Base-by-base conservation (phyloP, 2,888 invertebrate genomes). In the Hedya salicella region DNA sequence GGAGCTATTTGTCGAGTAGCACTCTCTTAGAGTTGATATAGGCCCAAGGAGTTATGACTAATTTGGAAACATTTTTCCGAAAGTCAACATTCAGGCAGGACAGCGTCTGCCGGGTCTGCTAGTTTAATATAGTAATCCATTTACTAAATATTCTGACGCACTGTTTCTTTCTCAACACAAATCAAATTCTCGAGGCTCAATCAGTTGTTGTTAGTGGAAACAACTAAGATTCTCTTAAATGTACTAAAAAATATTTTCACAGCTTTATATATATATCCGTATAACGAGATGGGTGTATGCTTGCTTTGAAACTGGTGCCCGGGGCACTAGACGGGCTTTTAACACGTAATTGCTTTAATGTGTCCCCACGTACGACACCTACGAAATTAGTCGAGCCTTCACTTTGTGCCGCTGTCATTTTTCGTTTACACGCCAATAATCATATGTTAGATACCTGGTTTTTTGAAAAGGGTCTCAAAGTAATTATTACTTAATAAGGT, bases 341-440 rank as follows among this genome's bases (percentile, higher is more conserved):
- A 91, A 85, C 87, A 86, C 79, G 78, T 90, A 91, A 90, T 91
- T 88, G 86, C 81, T 83, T 91, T 89, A 89, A 87, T 86, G 86
- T 82, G 83, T 82, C 80, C 81, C 83, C 73, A 78, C 83, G 79
- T 82, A 85, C 81, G 82, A 83, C 86, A 88, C 84, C 83, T 85
- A 79, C 78, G 71, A 85, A 86, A 88, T 89, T 87, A 85, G 74
- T 80, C 79, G 77, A 80, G 73, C 75, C 72, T 74, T 73, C 73
- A 71, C 73, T 70, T 74, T 70, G 72, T 57, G 68, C 72, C 75
- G 73, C 75, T 74, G 73, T 73, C 70, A 69, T 75, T 75, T 74
- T 60, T 61, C 16, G 30, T 42, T 66, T 42, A 54, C 3, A 11
- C 49, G 66, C 32, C 54, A 61, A 66, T 54, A 54, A 48, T 48